phyloP scores from a whole-genome alignment of 1,140 invertebrate species.

The Parapsyche elsis region DNA sequence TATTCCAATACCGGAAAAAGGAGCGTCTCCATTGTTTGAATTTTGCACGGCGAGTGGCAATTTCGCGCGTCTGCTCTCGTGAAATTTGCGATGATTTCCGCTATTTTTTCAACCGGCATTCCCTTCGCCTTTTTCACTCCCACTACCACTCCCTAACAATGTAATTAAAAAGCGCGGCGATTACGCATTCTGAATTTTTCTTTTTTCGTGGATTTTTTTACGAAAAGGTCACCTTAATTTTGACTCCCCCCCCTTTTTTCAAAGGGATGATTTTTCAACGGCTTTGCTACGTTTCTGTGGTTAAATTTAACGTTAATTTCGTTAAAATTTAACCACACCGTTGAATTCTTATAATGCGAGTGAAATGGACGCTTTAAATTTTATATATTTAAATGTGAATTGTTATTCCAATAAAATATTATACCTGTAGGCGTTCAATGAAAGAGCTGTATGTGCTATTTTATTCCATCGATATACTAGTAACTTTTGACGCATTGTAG shows the following conservation, averaged over 20 bases:
- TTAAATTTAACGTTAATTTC: background rate
- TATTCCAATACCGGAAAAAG: conserved; percentile 23
- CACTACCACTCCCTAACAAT: background rate
- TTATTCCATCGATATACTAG: too few species aligned
- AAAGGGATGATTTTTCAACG: background rate
- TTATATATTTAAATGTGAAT: too few species aligned
- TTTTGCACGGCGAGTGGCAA: background rate
- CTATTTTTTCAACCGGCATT: too few species aligned
- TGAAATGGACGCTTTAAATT: too few species aligned
- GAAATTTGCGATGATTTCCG: conserved; percentile 17
- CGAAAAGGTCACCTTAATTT: background rate
- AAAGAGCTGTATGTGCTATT: too few species aligned
- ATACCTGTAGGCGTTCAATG: too few species aligned
- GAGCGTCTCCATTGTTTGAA: conserved; percentile 3
- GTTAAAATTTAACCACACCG: background rate
- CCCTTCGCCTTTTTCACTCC: background rate
- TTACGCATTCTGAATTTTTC: background rate
- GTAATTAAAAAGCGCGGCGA: conserved; percentile 20
- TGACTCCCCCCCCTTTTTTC: background rate
- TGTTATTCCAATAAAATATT: too few species aligned
- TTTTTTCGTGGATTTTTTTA: conserved; percentile 2
- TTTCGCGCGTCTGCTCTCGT: background rate
- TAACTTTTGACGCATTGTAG: too few species aligned
- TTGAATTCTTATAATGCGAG: too few species aligned
- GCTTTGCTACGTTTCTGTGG: background rate